These are phyloP conservation scores for Heteronetta atricapilla DNA, from an alignment of 2,113 vertebrate genomes.

Conservation along the genomic window DNA sequence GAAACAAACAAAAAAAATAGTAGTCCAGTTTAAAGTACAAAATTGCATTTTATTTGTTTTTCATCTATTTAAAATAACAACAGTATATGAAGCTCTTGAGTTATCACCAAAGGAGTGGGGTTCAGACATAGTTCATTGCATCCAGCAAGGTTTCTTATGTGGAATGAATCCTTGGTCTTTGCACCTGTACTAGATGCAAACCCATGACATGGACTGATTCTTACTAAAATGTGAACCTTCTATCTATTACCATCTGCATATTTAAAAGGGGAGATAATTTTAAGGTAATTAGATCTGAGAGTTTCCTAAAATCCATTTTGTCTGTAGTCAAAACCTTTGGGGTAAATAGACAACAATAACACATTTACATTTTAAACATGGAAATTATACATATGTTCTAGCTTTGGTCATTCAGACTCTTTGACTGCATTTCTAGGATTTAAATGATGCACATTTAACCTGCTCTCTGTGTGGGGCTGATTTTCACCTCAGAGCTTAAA, in stretches of 20 bases:
- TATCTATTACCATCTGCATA: neutral
- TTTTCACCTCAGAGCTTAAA: constrained; percentile 56
- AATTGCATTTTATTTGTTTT: neutral
- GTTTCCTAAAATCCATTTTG: neutral
- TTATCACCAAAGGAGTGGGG: neutral
- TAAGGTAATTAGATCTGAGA: neutral
- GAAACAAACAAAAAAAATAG: neutral
- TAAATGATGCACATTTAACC: neutral
- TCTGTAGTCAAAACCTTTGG: neutral
- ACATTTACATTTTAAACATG: neutral
- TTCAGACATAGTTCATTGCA: neutral
- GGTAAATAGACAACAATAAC: neutral
- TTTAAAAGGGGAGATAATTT: neutral
- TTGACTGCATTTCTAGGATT: constrained; percentile 1
- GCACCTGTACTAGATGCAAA: neutral
- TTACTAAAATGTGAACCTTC: neutral
- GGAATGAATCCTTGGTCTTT: neutral
- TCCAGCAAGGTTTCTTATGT: neutral
- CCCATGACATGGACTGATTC: neutral
- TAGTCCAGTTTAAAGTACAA: neutral
- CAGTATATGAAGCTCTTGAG: neutral
- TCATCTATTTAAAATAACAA: neutral
- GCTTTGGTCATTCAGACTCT: neutral
- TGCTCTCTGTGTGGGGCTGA: constrained; percentile 52
- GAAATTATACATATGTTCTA: neutral